Conservation (phyloP, 1,140 invertebrate species). For the Lordiphosa collinella region DNA sequence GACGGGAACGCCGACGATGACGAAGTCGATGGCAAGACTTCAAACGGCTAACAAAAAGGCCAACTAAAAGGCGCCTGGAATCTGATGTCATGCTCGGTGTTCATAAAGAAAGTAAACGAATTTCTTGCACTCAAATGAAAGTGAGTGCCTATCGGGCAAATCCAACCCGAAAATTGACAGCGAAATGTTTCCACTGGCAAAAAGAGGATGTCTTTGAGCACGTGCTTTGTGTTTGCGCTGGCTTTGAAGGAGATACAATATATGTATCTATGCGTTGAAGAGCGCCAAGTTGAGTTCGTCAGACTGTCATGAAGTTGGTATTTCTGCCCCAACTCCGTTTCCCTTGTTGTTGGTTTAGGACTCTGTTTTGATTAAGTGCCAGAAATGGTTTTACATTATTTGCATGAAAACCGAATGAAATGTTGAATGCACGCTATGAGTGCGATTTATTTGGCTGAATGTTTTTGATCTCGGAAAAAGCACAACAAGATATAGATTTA, state of each 20-base stretch:
- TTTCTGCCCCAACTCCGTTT: not conserved
- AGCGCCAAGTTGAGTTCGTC: too few species aligned
- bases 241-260: constrained; percentile 22
- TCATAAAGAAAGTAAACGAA: constrained; percentile 59
- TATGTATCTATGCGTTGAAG: not conserved
- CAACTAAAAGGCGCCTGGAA: constrained; percentile 20
- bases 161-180: constrained; percentile 19
- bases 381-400: constrained; percentile 65
- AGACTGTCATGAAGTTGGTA: too few species aligned
- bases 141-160: constrained; percentile 18
- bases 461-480: not conserved
- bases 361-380: constrained; percentile 67
- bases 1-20: constrained; percentile 41
- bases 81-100: constrained; percentile 61
- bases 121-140: constrained; percentile 17
- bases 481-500: constrained; percentile 11
- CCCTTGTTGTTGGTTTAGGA: constrained; percentile 57
- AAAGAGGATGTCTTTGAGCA: not conserved
- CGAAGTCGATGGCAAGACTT: constrained; percentile 35
- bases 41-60: constrained; percentile 28
- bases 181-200: not conserved
- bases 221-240: constrained; percentile 11
- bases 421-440: constrained; percentile 42
- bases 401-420: constrained; percentile 58
- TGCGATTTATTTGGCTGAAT: constrained; percentile 47